Conservation (phyloP, 1,140 invertebrate genomes). For the Geopemphigus sp. region DNA sequence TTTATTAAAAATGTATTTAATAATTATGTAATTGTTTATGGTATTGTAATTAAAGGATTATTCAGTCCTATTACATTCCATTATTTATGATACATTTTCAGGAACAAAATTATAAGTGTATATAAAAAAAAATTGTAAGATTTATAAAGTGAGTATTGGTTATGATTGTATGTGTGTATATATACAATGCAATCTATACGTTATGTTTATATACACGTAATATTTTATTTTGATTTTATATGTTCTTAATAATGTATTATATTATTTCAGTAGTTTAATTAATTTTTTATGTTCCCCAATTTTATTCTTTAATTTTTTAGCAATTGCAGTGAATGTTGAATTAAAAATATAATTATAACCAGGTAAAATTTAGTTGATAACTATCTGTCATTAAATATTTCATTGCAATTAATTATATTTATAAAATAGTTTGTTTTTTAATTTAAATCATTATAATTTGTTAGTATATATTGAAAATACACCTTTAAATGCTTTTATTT, state of each 20-base stretch:
- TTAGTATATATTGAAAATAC: too few relatives aligned
- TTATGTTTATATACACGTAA: not conserved
- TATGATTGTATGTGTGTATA: not conserved
- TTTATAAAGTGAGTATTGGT: conserved; percentile 20
- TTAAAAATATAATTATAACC: not conserved
- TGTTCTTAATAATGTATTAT: not conserved
- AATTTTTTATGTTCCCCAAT: not conserved
- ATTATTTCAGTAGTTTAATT: not conserved
- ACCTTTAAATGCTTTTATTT: too few relatives aligned
- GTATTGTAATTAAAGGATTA: conserved; percentile 11
- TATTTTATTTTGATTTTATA: not conserved
- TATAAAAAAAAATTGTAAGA: not conserved
- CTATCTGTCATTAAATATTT: too few relatives aligned
- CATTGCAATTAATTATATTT: too few relatives aligned
- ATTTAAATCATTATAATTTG: too few relatives aligned
- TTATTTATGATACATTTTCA: not conserved
- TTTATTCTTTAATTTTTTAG: conserved; percentile 9
- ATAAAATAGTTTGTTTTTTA: too few relatives aligned
- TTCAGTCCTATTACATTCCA: not conserved
- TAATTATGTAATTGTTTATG: not conserved
- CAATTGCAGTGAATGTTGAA: not conserved
- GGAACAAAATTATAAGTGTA: not conserved
- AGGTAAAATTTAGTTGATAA: not conserved
- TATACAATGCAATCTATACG: not conserved
- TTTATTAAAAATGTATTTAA: conserved; percentile 8